Evolutionary conservation across 2,888 invertebrate species (phyloP).

Genomic region (Epirrhoe alternata): DNA sequence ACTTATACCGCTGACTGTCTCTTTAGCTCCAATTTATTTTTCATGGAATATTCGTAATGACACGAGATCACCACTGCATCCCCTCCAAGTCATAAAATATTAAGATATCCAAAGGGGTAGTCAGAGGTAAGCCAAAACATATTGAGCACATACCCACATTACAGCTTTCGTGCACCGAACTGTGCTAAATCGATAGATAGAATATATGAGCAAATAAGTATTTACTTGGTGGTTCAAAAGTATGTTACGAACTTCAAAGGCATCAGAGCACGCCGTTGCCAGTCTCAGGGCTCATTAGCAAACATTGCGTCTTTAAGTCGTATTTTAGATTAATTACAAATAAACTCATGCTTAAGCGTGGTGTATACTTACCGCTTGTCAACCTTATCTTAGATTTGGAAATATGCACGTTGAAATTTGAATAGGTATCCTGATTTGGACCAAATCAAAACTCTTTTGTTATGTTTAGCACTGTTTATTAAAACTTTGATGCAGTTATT

Average conservation of each 20-base stretch:
- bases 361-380: slow-evolving; percentile 1
- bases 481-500: neutral
- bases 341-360: slow-evolving; percentile 4
- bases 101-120: no score
- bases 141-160: no score
- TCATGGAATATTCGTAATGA: no score
- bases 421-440: neutral
- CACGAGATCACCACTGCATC: no score
- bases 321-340: neutral
- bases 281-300: slow-evolving; percentile 4
- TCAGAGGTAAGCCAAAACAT: no score
- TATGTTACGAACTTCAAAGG: neutral
- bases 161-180: no score
- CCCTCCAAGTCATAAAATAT: no score
- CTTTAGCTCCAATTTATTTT: no score
- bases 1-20: no score
- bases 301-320: neutral
- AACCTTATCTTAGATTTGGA: neutral
- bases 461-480: neutral
- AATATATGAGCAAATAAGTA: neutral
- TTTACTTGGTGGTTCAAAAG: neutral
- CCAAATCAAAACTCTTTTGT: neutral
- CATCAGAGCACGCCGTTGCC: neutral
- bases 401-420: slow-evolving; percentile 1
- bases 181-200: neutral